Base-by-base conservation (phyloP, 2,888 invertebrate genomes). In the Agriopis marginaria region DNA sequence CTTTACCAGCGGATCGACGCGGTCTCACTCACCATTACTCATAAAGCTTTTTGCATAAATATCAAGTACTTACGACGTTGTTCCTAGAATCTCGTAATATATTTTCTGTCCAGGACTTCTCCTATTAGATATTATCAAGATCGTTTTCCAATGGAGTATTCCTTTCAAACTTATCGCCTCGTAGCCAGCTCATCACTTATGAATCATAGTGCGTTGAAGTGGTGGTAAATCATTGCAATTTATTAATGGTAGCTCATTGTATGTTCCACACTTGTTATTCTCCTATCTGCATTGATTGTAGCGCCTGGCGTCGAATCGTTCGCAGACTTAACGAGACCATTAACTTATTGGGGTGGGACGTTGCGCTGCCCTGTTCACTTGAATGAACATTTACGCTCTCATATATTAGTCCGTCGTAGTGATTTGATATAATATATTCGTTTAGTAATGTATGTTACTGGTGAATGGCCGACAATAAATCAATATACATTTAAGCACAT, bases 321-420 rank as follows among this genome's bases (percentile, higher is more conserved):
- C 68, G 73, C 69, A 50, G 71, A 77, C 74, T 77, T 79, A 80
- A 83, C 79, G 77, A 82, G 80, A 78, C 79, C 79, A 81, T 87
- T 81, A 81, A 82, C 72, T 75, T 76, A 65, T 72, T 77, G 74
- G 78, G 71, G 74, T 77, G 78, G 76, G 75, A 75, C 71, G 75
- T 68, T 76, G 77, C 74, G 75, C 70, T 75, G 77, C 75, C 73
- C 75, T 78, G 77, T 76, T 73, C 73, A 77, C 74, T 75, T 78
- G 77, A 78, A 81, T 78, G 79, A 75, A 76, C 72, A 75, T 77
- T 76, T 75, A 79, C 78, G 70, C 51, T 56, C 70, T 81, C 77
- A 82, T 81, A 77, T 82, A 85, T 75, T 79, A 73, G 63, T 72
- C 65, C 79, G 80, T 70, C 70, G 74, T 68, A 68, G 51, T 76